Evolutionary conservation across 2,113 vertebrate genomes (phyloP), one percentile per base, ranked within the genome.

Genomic region (Notothenia rossii): DNA sequence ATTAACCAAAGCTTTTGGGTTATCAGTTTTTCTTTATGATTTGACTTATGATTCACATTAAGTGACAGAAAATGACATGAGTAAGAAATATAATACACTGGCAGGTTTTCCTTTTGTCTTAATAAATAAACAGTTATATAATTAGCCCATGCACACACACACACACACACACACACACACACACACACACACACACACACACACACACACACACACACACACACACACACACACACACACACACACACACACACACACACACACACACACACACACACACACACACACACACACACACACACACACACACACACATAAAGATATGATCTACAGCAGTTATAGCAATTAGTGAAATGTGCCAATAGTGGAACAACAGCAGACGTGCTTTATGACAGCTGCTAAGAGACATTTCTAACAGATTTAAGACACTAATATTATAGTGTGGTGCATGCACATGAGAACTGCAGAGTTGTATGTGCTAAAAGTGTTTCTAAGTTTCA

Each of bases 381-480:
- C 20, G n/a, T 46, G 45, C 72, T 40, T 1, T 40, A 40, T 45
- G 10, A 69, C 43, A 82, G 70, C 15, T 51, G 72, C 18, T 56
- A 11, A 66, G 36, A 55, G 11, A 29, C 14, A 4, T 45, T 55
- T 53, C 54, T 12, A 54, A 48, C n/a, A 10, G 17, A 1, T 55
- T 55, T 14, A 33, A 64, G 15, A 64, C 20, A 45, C 25, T 53
- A 65, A 17, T 15, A 5, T 54, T 7, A 60, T 40, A 63, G 46
- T 11, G 13, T 3, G 8, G 10, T 49, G 14, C 45, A 79, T 25
- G 25, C 25, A 25, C 25, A 25, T 25, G 25, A 25, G 25, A 25
- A 25, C 25, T 25, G 2, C 25, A 25, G 50, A 14, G 11, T 5
- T 5, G 2, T n/a, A 43, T 29, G 7, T 56, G 15, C 25, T 46